These are phyloP conservation scores for Kuschelorhynchus macadamiae DNA, from an alignment of 2,888 invertebrate genomes.

Conservation along the genomic window DNA sequence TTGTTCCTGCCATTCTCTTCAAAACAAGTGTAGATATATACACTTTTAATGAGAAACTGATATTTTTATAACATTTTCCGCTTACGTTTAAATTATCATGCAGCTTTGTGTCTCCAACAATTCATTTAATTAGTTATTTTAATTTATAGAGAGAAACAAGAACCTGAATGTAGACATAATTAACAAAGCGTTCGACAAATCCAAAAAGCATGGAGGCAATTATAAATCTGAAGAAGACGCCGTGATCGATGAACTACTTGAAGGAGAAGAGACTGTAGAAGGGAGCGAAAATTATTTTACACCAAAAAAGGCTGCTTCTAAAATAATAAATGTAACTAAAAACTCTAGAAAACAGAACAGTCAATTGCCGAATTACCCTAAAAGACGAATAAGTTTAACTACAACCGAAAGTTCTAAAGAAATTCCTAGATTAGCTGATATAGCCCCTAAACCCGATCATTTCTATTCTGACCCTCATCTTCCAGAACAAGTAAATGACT, in stretches of 20 bases:
- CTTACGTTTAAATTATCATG: no score
- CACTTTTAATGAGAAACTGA: no score
- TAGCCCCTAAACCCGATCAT: conserved; percentile 57
- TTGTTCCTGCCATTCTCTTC: no score
- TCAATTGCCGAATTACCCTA: neutral
- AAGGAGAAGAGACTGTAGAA: neutral
- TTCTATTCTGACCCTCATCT: conserved; percentile 61
- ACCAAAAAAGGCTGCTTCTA: conserved; percentile 5
- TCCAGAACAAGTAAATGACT: conserved; percentile 59
- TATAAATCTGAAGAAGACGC: conserved; percentile 33
- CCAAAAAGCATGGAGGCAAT: conserved; percentile 30
- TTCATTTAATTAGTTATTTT: no score
- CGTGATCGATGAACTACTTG: neutral
- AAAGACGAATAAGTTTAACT: neutral
- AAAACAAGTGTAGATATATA: no score
- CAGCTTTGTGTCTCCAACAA: no score
- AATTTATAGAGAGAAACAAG: conserved; percentile 9
- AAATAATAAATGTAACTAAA: neutral
- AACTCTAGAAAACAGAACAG: conserved; percentile 3
- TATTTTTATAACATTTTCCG: no score
- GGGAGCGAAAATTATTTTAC: neutral
- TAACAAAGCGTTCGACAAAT: conserved; percentile 14
- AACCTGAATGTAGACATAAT: conserved; percentile 25
- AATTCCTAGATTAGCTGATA: conserved; percentile 24
- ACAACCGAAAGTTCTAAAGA: neutral